Base-by-base conservation (phyloP, 2,888 invertebrate genomes). In the Cremastobaeus sp. region DNA sequence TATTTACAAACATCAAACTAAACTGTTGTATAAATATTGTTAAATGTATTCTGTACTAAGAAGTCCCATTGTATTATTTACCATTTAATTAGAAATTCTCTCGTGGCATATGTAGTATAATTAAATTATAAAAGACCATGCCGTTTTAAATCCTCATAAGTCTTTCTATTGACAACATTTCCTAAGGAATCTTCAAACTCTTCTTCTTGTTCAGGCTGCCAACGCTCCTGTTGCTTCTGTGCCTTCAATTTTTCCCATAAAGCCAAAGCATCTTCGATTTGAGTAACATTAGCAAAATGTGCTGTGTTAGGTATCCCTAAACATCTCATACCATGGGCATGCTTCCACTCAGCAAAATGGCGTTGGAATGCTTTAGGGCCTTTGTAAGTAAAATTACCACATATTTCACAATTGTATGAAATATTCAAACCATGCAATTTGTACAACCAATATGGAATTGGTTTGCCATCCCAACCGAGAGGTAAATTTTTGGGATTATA, bases 401-500 rank as follows among this genome's bases (percentile, higher is more conserved):
- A 99, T 77, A 99, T 99, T 88, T 99, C 99, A 87, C 99, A 99
- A 69, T 96, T 97, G 88, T 99, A 99, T 86, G 96, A 98, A 74
- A 99, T 98, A 88, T 99, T 99, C 6, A 99, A 90, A 0, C 99
- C 99, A 85, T 99, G 99, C 3, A 99, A 90, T 88, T 99, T 99
- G 89, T 99, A 99, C 59, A 99, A 88, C 99, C 99, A 99, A 88
- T 99, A 99, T 0, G 99, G 98, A 77, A 93, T 93, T 0, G 93
- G 93, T 86, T 98, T 99, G 59, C 98, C 98, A 89, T 99, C 99
- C 98, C 98, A 99, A 0, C 99, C 99, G 0, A 99, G 92, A 0
- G 99, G 99, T 60, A 99, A 89, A 89, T 99, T 99, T 89, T 99
- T 99, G 0, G 99, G 99, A 89, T 99, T 99, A 88, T 99, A 99